Evolutionary conservation across 2,888 invertebrate genomes (phyloP), one percentile per base, ranked within the genome.

Genomic region (Tromatobia lineatoria): DNA sequence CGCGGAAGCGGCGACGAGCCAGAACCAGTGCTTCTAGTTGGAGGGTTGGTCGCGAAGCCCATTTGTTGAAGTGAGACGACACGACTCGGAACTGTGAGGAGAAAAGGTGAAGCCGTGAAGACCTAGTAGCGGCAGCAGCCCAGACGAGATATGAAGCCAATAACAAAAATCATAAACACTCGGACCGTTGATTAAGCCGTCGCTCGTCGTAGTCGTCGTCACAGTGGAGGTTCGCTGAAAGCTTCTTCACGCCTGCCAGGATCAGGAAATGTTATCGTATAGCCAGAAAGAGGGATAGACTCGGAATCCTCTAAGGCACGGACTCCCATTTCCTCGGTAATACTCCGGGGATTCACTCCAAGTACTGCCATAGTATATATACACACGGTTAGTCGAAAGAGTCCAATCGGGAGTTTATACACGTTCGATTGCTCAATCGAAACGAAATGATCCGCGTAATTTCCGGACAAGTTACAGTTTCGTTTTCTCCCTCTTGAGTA

Each of bases 131-230:
- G 59, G 73, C 59, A 57, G 23, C 52, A 67, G 52, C 54, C 66
- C 73, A 82, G 81, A 69, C 20, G 78, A 91, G 91, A 93, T 93
- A 93, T 88, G 92, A 92, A 88, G 87, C 91, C 93, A 93, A 93
- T 93, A 93, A 93, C 91, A 93, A 93, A 93, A 93, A 93, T 93
- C 93, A 93, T 93, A 93, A 93, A 93, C 93, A 93, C 93, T 92
- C 90, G 93, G 91, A 92, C 89, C 90, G 92, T 93, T 93, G 93
- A 93, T 93, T 93, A 93, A 93, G 92, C 90, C 88, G 89, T 87
- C 86, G 87, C 88, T 64, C 89, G 87, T 87, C 85, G 82, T 54
- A 82, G 83, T 77, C 74, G 79, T 59, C 82, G 82, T 77, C 77
- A 77, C 20, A 18, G 38, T 38, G 80, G 82, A 86, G 88, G 86